Base-by-base conservation (phyloP, 2,888 invertebrate genomes). In the Belgica antarctica region DNA sequence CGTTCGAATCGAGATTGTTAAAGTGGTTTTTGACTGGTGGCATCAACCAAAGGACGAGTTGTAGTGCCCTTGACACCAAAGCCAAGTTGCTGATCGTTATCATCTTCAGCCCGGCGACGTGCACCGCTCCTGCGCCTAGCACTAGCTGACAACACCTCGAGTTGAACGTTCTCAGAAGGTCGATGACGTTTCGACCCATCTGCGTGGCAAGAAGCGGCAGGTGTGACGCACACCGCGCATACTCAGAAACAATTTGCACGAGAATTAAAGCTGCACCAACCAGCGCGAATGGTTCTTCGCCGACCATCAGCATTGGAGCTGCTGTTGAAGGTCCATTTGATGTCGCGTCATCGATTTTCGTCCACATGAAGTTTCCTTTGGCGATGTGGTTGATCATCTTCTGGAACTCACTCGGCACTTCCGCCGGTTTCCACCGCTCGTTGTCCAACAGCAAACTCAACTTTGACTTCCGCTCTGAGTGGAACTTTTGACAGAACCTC, bases 71-170 rank as follows among this genome's bases (percentile, higher is more conserved):
- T 12, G 91, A 90, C 0, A 92, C 90, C 73, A 94, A 81, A 8
- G 92, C 96, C 75, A 99, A 83, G 81, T 97, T 96, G 34, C 92
- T 92, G 75, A 94, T 96, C 2, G 96, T 95, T 73, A 96, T 96
- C 25, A 94, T 95, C 81, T 94, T 94, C 69, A 94, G 81, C 3
- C 97, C 97, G 36, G 96, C 96, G 73, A 94, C 89, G 76, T 94
- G 91, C 76, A 98, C 86, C 4, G 99, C 98, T 52, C 97, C 97
- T 46, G 97, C 98, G 52, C 97, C 98, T 70, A 99, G 83, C 70
- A 99, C 93, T 74, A 99, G 83, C 78, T 97, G 96, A 80, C 94
- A 96, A 75, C 90, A 90, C 71, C 90, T 85, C 3, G 92, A 92
- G 81, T 94, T 94, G 76, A 92, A 94, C 74, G 91, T 87, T 76